Conservation (phyloP, 2,113 vertebrate genomes). For the Hirundichthys speculiger region DNA sequence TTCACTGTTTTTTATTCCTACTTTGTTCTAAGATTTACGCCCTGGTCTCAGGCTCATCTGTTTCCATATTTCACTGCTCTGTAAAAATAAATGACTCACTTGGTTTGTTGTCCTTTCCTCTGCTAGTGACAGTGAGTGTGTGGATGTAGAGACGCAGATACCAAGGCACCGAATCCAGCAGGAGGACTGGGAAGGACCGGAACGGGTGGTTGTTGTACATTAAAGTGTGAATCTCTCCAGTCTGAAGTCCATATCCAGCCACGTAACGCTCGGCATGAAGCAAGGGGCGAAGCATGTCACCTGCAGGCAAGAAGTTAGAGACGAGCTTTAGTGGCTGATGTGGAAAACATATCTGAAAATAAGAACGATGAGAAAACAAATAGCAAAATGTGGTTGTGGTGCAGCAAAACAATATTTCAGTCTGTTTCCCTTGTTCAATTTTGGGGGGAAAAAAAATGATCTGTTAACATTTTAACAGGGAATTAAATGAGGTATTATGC, state of each 20-base stretch:
- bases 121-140: slow-evolving; percentile 92
- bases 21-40: too few relatives aligned
- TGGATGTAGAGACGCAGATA: slow-evolving; percentile 95
- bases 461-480: too few relatives aligned
- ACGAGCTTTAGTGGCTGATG: neutral
- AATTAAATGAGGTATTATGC: too few relatives aligned
- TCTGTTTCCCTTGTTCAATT: too few relatives aligned
- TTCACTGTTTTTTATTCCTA: too few relatives aligned
- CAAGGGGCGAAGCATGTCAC: slow-evolving; percentile 83
- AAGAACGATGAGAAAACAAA: too few relatives aligned
- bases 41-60: too few relatives aligned
- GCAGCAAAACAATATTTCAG: too few relatives aligned
- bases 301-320: slow-evolving; percentile 60
- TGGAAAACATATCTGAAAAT: too few relatives aligned
- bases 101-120: slow-evolving; percentile 92
- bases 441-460: too few relatives aligned
- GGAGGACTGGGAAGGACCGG: slow-evolving; percentile 91
- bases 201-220: slow-evolving; percentile 93
- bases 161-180: slow-evolving; percentile 95
- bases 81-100: slow-evolving; percentile 75
- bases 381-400: too few relatives aligned
- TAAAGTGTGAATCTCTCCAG: slow-evolving; percentile 91
- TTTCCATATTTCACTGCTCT: neutral
- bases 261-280: slow-evolving; percentile 93
- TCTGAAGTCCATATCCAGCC: slow-evolving; percentile 93